Conservation (phyloP, 2,797 vertebrate genomes). For the Hemitrygon akajei region DNA sequence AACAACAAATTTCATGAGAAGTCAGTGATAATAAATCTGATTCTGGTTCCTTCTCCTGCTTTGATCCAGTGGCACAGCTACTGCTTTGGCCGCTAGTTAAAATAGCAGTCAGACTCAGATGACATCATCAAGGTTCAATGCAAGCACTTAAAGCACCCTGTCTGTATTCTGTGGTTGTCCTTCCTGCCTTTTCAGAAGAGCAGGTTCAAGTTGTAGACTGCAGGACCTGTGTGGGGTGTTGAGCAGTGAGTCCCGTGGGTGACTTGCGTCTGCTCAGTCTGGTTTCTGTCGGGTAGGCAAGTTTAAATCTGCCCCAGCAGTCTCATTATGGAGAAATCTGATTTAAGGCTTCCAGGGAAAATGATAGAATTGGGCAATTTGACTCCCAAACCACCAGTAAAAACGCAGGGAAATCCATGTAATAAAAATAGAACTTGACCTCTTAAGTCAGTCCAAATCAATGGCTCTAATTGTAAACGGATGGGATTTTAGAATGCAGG, state of each 20-base stretch:
- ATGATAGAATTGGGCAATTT: not conserved
- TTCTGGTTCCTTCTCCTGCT: not conserved
- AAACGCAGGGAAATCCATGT: not conserved
- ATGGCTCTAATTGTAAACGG: constrained; percentile 23
- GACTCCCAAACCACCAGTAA: not conserved
- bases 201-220: too few relatives aligned
- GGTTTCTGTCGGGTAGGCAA: not conserved
- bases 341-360: not conserved
- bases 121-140: not conserved
- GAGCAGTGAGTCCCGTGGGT: not conserved
- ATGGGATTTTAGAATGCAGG: not conserved
- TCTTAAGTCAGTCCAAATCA: not conserved
- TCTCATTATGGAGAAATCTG: constrained; percentile 10
- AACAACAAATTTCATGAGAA: too few relatives aligned
- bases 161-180: not conserved
- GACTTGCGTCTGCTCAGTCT: not conserved
- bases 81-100: not conserved
- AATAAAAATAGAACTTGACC: constrained; percentile 17
- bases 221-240: not conserved
- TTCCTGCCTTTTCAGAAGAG: not conserved
- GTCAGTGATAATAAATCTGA: too few relatives aligned
- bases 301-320: not conserved
- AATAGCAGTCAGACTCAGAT: not conserved
- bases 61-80: not conserved
- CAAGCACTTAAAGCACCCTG: not conserved